These are phyloP conservation scores for Ctenicera cuprea DNA, from an alignment of 2,888 invertebrate genomes.

Conservation along the genomic window DNA sequence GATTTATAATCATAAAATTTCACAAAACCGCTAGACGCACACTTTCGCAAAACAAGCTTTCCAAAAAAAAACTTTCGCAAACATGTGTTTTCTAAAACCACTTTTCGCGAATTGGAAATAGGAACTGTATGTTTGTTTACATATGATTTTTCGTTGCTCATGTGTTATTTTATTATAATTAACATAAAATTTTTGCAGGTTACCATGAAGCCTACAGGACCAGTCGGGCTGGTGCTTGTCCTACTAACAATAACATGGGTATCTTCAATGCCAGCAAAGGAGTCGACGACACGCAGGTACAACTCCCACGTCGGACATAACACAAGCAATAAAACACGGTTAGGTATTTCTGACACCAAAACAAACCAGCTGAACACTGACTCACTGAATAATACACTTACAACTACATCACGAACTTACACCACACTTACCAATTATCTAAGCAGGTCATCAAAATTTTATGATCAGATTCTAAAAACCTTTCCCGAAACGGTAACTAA, in stretches of 20 bases:
- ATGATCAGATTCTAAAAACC: too few relatives aligned
- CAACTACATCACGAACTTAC: not conserved
- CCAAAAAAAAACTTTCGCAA: too few relatives aligned
- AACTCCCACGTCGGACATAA: slow-evolving; percentile 59
- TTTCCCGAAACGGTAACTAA: not conserved
- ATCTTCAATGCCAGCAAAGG: slow-evolving; percentile 62
- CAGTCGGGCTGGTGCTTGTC: slow-evolving; percentile 63
- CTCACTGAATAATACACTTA: not conserved
- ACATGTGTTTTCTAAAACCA: too few relatives aligned
- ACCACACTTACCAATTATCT: not conserved
- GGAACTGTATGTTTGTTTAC: too few relatives aligned
- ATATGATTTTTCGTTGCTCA: too few relatives aligned
- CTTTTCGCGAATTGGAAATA: too few relatives aligned
- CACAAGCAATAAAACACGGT: slow-evolving; percentile 39
- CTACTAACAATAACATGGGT: slow-evolving; percentile 59
- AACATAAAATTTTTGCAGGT: slow-evolving; percentile 62
- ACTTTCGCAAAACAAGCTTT: too few relatives aligned
- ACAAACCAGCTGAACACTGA: not conserved
- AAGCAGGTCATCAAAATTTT: not conserved
- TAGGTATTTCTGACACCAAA: slow-evolving; percentile 23
- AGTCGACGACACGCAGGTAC: slow-evolving; percentile 69
- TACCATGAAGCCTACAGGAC: slow-evolving; percentile 64
- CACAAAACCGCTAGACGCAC: too few relatives aligned
- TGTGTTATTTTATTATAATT: not conserved
- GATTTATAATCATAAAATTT: too few relatives aligned